Percentiles rank a stretch among this genome's conserved stretches.
phyloP scores from a whole-genome alignment of 2,888 invertebrate genomes.

The Timandra comae region DNA sequence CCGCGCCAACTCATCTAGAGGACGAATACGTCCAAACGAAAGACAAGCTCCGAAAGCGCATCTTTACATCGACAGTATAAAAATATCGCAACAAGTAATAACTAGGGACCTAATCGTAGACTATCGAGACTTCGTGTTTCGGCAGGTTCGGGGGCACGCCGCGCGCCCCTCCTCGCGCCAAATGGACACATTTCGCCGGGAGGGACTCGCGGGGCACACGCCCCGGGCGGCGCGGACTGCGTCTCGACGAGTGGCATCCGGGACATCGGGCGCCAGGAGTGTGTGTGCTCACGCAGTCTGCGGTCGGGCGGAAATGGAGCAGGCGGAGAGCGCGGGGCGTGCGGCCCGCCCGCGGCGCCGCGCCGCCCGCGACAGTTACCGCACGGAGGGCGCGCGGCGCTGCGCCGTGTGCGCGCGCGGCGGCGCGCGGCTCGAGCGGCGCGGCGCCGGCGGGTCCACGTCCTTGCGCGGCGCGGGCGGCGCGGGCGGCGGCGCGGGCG shows the following conservation, averaged over 20 bases:
- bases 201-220: not conserved
- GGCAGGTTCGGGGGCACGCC: constrained; percentile 2
- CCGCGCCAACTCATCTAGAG: constrained; percentile 1
- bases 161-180: not conserved
- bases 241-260: not conserved
- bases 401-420: constrained; percentile 28
- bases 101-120: not conserved
- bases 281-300: no score
- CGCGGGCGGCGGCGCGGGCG: constrained; percentile 29
- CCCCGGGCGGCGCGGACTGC: not conserved
- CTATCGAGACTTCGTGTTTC: not conserved
- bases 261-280: no score
- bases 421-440: constrained; percentile 11
- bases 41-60: constrained; percentile 17
- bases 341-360: not conserved
- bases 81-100: constrained; percentile 15
- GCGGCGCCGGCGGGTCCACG: constrained; percentile 5
- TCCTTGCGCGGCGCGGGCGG: constrained; percentile 19
- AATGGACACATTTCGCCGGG: not conserved
- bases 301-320: no score
- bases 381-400: constrained; percentile 20
- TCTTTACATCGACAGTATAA: constrained; percentile 17
- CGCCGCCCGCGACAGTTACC: constrained; percentile 13
- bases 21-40: constrained; percentile 14
- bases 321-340: not conserved